Evolutionary conservation across 2,888 invertebrate genomes (phyloP), one percentile per base, ranked within the genome.

Genomic region (Norana najaformis): DNA sequence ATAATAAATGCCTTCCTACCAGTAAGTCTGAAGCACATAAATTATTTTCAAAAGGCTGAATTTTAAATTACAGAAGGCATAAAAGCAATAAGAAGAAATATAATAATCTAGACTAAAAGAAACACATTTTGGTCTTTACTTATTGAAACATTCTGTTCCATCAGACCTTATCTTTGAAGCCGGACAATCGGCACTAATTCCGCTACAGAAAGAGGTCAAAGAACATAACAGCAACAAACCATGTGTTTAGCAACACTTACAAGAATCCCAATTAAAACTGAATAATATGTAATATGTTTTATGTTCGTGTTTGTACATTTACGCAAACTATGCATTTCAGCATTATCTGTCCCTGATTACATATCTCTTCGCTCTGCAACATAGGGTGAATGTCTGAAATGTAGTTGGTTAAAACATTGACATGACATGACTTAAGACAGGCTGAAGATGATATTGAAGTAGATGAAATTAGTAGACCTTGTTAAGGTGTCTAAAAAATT

Each of bases 71-170:
- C 30, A 69, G 69, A n/a, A 69, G n/a, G 69, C 8, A 69, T n/a
- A 69, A n/a, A n/a, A n/a, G 30, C 47, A 69, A n/a, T n/a, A 69
- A 53, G 23, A 53, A 53, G n/a, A 69, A 69, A 69, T n/a, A 0
- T 4, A 69, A n/a, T n/a, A 30, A n/a, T 69, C n/a, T 30, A 69
- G 11, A n/a, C 69, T 69, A 69, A 69, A 69, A 69, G 11, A n/a
- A 69, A 11, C 69, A n/a, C n/a, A n/a, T 30, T 30, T 30, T n/a
- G 1, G n/a, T 30, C 13, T 69, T 6, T 69, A 69, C 69, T n/a
- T 69, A n/a, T 69, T n/a, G 69, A 69, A 69, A 69, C 69, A 69
- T 69, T 69, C 30, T n/a, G 69, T 69, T n/a, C 69, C 69, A 69
- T 69, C n/a, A 8, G 69, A n/a, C 69, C n/a, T 69, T 5, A n/a